phyloP scores from a whole-genome alignment of 2,113 vertebrate species.

The Gymnarchus niloticus region DNA sequence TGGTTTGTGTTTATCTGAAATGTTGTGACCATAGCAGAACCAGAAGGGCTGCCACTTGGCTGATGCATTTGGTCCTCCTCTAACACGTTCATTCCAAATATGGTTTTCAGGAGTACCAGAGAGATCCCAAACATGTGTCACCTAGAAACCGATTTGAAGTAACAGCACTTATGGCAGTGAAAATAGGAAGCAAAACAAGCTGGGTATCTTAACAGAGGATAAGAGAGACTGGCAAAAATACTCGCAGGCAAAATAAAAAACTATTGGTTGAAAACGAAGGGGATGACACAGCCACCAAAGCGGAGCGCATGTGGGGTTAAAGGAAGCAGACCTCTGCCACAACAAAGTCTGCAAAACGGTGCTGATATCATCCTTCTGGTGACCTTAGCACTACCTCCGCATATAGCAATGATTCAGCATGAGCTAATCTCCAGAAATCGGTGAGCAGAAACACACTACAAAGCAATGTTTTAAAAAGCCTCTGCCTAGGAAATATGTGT shows the following conservation, averaged over 20 bases:
- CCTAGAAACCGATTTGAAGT: not conserved
- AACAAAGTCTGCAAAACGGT: not conserved
- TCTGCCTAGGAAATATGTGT: conserved; percentile 56
- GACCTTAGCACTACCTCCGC: not conserved
- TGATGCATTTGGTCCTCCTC: not conserved
- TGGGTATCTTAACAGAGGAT: not conserved
- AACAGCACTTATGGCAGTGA: not conserved
- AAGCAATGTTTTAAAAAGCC: conserved; percentile 14
- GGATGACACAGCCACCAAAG: not conserved
- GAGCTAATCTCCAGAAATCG: not conserved
- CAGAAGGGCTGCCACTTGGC: not conserved
- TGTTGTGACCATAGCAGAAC: not conserved
- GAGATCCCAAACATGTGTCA: not conserved
- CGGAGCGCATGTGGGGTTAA: not conserved
- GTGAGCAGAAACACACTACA: not conserved
- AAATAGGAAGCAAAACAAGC: not conserved
- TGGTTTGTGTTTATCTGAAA: not conserved
- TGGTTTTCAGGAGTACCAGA: conserved; percentile 5
- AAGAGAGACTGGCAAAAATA: not conserved
- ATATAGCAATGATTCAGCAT: not conserved
- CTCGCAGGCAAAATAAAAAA: not conserved
- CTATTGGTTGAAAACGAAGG: not conserved
- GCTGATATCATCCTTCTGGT: not conserved
- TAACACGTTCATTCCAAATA: not conserved
- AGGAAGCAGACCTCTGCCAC: not conserved